A percentile compares a stretch with the other conserved stretches of the same genome.
Evolutionary conservation across 2,888 invertebrate genomes (phyloP).

Genomic region (Pammene aurita): DNA sequence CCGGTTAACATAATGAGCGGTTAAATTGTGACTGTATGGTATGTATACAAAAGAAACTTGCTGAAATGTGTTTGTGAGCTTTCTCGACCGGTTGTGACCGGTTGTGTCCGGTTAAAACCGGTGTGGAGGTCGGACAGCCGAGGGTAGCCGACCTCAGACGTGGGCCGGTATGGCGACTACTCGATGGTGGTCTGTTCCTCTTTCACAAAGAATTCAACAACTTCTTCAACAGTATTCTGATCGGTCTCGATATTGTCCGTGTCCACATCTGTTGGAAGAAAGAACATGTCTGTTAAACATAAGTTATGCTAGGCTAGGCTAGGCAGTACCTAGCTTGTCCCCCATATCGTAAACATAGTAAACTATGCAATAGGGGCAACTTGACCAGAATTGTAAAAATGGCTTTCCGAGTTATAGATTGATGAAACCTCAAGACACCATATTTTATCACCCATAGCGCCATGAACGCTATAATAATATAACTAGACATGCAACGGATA

Average conservation of each 20-base stretch:
- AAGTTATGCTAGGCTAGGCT: not conserved
- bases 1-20: conserved; percentile 63
- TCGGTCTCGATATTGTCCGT: conserved; percentile 96
- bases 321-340: not conserved
- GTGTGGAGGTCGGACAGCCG: conserved; percentile 49
- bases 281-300: conserved; percentile 3
- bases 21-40: conserved; percentile 57
- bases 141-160: conserved; percentile 71
- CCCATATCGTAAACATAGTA: too few species aligned
- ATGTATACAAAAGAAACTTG: conserved; percentile 64
- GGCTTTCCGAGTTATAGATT: too few species aligned
- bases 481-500: too few species aligned
- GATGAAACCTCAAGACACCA: too few species aligned
- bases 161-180: conserved; percentile 78
- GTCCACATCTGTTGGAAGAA: conserved; percentile 88
- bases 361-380: too few species aligned
- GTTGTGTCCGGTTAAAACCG: conserved; percentile 46
- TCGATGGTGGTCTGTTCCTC: conserved; percentile 94
- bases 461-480: too few species aligned
- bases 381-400: too few species aligned
- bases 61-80: conserved; percentile 47
- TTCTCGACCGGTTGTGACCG: conserved; percentile 45
- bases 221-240: conserved; percentile 95
- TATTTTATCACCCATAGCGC: too few species aligned
- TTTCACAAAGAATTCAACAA: conserved; percentile 98